phyloP scores from a whole-genome alignment of 2,797 vertebrate species.

The Paratrypauchen microcephalus region DNA sequence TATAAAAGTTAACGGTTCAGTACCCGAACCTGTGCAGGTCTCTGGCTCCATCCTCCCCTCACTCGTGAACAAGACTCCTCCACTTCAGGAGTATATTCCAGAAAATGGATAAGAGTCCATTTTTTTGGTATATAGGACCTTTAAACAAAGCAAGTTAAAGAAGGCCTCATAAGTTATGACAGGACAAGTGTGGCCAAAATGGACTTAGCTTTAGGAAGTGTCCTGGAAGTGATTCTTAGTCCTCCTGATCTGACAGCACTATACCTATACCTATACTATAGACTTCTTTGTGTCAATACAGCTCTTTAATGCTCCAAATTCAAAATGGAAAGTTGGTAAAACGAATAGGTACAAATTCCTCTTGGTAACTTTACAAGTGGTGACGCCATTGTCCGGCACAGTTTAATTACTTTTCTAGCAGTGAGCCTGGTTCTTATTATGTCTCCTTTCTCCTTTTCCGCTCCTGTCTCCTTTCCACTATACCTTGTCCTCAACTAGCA shows the following conservation, averaged over 20 bases:
- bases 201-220: not conserved
- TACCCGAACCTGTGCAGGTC: too few species aligned
- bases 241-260: not conserved
- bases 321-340: constrained; percentile 25
- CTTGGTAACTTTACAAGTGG: constrained; percentile 60
- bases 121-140: too few species aligned
- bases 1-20: too few species aligned
- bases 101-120: too few species aligned
- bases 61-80: too few species aligned
- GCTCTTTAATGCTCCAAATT: constrained; percentile 22
- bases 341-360: constrained; percentile 38
- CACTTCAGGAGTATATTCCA: too few species aligned
- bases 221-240: not conserved
- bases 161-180: not conserved
- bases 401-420: constrained; percentile 65
- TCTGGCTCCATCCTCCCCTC: too few species aligned
- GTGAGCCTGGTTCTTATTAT: constrained; percentile 68
- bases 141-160: not conserved
- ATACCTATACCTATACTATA: too few species aligned
- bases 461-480: constrained; percentile 34
- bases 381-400: constrained; percentile 67
- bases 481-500: constrained; percentile 67
- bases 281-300: constrained; percentile 14
- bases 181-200: not conserved
- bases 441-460: constrained; percentile 43